Percentiles rank a stretch among this genome's conserved stretches.
These are phyloP conservation scores for Champsocephalus gunnari DNA, from an alignment of 2,797 vertebrate genomes.

Conservation along the genomic window DNA sequence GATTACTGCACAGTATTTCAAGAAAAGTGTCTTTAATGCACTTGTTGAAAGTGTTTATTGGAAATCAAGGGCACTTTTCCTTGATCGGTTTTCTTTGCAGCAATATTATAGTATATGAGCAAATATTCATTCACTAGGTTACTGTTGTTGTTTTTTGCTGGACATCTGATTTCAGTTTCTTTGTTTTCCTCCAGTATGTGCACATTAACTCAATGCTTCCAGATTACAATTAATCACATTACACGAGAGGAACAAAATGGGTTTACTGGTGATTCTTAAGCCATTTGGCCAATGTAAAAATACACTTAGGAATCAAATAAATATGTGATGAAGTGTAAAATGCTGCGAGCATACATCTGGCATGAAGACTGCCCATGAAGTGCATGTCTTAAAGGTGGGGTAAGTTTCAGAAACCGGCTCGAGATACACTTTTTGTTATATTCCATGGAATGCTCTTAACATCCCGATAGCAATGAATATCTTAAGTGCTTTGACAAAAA, in stretches of 20 bases:
- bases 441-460: no score
- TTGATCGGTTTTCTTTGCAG: neutral
- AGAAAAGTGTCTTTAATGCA: no score
- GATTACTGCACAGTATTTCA: no score
- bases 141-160: neutral
- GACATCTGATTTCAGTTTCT: neutral
- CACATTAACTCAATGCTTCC: neutral
- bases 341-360: constrained; percentile 2
- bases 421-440: no score
- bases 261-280: neutral
- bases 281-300: neutral
- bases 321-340: constrained; percentile 21
- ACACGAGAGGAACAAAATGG: neutral
- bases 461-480: no score
- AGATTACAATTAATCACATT: neutral
- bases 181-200: neutral
- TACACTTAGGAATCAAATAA: constrained; percentile 8
- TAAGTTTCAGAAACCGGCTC: no score
- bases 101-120: neutral
- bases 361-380: neutral
- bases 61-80: neutral
- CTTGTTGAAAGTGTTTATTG: neutral
- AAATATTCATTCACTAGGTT: neutral
- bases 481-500: no score
- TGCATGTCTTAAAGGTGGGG: neutral